Evolutionary conservation across 2,113 vertebrate species (phyloP).

Genomic region (Lipophrys pholis): DNA sequence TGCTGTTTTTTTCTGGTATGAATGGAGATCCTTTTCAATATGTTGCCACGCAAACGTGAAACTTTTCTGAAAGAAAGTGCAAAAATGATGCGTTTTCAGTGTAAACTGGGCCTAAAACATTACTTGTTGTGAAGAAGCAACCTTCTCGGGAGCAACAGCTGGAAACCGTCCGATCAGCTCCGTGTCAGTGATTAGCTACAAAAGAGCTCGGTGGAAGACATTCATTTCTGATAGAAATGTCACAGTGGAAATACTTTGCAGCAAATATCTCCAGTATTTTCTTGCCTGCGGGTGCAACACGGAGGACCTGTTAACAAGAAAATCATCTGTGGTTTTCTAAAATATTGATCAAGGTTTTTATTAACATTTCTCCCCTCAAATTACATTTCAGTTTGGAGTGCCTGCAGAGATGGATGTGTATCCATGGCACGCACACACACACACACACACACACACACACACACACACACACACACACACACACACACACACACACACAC

Average conservation of each 20-base stretch:
- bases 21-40: too few species aligned
- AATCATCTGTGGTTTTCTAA: constrained; percentile 54
- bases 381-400: constrained; percentile 58
- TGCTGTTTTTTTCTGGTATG: too few species aligned
- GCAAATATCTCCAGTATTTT: constrained; percentile 22
- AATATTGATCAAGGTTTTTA: constrained; percentile 65
- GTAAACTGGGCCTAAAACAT: background rate
- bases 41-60: too few species aligned
- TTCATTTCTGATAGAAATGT: constrained; percentile 33
- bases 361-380: constrained; percentile 54
- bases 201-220: constrained; percentile 13
- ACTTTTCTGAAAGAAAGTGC: too few species aligned
- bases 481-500: constrained; percentile 13
- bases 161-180: constrained; percentile 31
- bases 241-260: constrained; percentile 19
- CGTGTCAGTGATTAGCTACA: constrained; percentile 10
- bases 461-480: too few species aligned
- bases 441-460: constrained; percentile 23
- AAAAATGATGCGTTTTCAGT: too few species aligned
- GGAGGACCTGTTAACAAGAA: constrained; percentile 50
- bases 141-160: too few species aligned
- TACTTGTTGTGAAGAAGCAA: background rate
- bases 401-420: constrained; percentile 31
- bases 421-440: constrained; percentile 9
- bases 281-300: constrained; percentile 25